These are phyloP conservation scores for Trachelus stipa DNA, from an alignment of 2,888 invertebrate species.

Conservation along the genomic window DNA sequence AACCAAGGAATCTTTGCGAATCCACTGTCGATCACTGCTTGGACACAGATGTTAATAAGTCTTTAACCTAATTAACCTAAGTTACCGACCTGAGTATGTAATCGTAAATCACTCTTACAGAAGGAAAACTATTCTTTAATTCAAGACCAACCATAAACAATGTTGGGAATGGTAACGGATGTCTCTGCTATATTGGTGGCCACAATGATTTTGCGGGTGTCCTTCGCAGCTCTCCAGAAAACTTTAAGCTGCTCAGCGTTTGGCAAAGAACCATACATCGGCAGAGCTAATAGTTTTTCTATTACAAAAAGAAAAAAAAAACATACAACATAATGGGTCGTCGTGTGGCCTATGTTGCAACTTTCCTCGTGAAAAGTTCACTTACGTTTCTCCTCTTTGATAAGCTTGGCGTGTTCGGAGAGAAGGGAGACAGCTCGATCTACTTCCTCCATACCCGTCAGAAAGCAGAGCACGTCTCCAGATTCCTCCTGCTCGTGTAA, in stretches of 20 bases:
- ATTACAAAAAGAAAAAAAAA: conserved; percentile 18
- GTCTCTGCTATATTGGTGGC: conserved; percentile 98
- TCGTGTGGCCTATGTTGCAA: conserved; percentile 56
- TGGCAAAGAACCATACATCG: conserved; percentile 93
- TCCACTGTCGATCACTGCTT: conserved; percentile 91
- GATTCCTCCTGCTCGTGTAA: conserved; percentile 85
- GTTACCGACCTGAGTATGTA: not conserved
- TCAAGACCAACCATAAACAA: conserved; percentile 80
- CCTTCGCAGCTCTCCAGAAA: conserved; percentile 78
- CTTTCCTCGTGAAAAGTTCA: conserved; percentile 46
- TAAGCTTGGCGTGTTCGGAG: conserved; percentile 72
- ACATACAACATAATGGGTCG: conserved; percentile 43
- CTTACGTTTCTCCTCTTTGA: conserved; percentile 66
- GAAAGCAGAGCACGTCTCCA: conserved; percentile 92
- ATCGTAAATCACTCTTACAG: no score
- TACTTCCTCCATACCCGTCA: conserved; percentile 96
- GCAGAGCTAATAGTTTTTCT: conserved; percentile 77
- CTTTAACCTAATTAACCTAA: not conserved
- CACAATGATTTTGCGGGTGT: conserved; percentile 87
- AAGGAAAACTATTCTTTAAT: not conserved
- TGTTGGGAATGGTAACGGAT: conserved; percentile 93
- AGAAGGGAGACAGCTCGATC: conserved; percentile 78
- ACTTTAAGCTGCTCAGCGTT: conserved; percentile 84
- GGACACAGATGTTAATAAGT: not conserved
- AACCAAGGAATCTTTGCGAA: conserved; percentile 95